phyloP scores from a whole-genome alignment of 2,797 vertebrate genomes.

The Manis javanica region DNA sequence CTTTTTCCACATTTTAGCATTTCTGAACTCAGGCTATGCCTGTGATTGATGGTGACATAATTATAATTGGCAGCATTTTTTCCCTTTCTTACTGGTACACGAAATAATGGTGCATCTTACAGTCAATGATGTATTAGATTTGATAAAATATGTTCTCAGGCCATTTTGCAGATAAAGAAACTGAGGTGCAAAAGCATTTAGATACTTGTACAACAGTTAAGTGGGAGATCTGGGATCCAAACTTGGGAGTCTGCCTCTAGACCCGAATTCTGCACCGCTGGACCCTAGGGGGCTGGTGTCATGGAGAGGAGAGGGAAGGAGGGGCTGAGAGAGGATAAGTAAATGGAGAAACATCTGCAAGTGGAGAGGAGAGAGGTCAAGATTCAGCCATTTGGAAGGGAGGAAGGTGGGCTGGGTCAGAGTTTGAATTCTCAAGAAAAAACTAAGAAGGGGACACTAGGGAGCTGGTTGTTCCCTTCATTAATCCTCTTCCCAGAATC shows the following conservation, averaged over 20 bases:
- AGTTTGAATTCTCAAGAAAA: not conserved
- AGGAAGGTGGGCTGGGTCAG: not conserved
- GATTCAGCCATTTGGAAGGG: not conserved
- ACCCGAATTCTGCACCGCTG: not conserved
- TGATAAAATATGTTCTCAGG: not conserved
- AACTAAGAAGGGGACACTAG: not conserved
- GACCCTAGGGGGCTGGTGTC: not conserved
- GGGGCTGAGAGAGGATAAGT: not conserved
- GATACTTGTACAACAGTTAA: not conserved
- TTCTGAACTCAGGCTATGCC: not conserved
- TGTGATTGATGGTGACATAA: not conserved
- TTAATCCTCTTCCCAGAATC: not conserved
- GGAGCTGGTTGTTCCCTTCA: not conserved
- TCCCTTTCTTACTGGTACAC: not conserved
- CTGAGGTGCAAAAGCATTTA: not conserved
- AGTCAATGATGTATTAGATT: not conserved
- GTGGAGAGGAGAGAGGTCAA: not conserved
- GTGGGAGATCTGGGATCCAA: not conserved
- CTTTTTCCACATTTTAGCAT: not conserved
- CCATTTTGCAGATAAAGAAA: slow-evolving; percentile 50
- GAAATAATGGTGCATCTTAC: not conserved
- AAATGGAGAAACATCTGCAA: not conserved
- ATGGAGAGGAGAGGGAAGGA: not conserved
- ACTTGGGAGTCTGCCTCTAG: not conserved
- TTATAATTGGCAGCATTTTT: not conserved